phyloP scores from a whole-genome alignment of 2,797 vertebrate genomes.

The Gorsachius magnificus region DNA sequence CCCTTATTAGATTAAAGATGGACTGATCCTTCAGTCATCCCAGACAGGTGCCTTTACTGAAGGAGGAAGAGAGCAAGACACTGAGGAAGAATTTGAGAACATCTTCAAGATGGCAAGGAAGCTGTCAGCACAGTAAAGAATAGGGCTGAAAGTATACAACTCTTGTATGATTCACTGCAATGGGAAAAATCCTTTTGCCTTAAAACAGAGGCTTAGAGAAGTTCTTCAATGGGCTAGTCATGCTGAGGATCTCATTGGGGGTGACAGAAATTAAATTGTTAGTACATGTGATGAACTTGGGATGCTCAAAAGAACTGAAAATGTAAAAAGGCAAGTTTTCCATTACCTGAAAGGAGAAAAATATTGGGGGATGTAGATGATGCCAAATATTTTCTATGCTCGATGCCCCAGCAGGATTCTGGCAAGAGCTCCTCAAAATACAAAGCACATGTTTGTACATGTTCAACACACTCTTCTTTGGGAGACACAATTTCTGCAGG shows the following conservation, averaged over 20 bases:
- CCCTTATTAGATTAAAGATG: not conserved
- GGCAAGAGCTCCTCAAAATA: not conserved
- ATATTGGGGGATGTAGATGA: not conserved
- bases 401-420: not conserved
- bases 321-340: not conserved
- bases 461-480: not conserved
- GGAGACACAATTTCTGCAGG: not conserved
- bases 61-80: not conserved
- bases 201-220: not conserved
- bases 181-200: not conserved
- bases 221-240: not conserved
- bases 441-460: not conserved
- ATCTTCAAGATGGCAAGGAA: not conserved
- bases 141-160: not conserved
- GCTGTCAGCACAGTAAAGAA: not conserved
- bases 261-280: not conserved
- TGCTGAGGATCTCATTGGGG: not conserved
- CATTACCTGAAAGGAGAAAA: not conserved
- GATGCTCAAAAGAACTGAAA: not conserved
- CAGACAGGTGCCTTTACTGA: not conserved
- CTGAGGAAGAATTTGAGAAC: not conserved
- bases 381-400: not conserved
- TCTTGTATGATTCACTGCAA: not conserved
- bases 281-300: not conserved
- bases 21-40: not conserved